Base-by-base conservation (phyloP, 2,797 vertebrate species). In the Paedocypris micromegethes region DNA sequence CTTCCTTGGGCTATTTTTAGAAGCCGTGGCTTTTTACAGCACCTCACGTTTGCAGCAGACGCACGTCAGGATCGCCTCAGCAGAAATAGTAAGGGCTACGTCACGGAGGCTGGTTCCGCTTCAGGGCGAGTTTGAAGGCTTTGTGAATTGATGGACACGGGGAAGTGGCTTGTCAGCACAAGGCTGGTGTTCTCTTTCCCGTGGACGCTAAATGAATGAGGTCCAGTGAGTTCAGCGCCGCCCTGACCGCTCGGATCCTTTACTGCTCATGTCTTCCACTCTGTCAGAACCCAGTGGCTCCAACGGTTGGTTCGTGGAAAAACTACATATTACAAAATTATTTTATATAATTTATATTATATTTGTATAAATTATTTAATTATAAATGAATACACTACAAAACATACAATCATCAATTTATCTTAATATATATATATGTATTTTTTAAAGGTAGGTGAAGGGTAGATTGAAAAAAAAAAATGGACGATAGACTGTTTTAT, bases 1-100 rank as follows among this genome's bases (percentile, higher is more conserved):
- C 58, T 57, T 49, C 5, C 58, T 69, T 59, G 50, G 49, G 58
- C 41, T 86, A 86, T 86, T 83, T 87, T 83, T 87, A 83, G 80
- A 76, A 54, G 37, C 58, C 47, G 69, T 59, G 75, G 78, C 70
- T 71, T 78, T 80, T 70, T 76, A 63, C 62, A 75, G 65, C 56
- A 8, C 41, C 60, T 64, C 60, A 70, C 37, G 42, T 64, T 68
- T 68, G 46, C 9, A 71, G 63, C 60, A 70, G 64, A 74, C 75
- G 58, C 61, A 75, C 72, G 71, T 61, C 65, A 70, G 75, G 78
- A 79, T 83, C 75, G 64, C 75, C 74, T 56, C 46, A 57, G 66
- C 62, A 79, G 77, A 73, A 83, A 83, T 85, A 86, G 84, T 61
- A 77, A 67, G 75, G 66, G 77, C 73, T 75, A 77, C 75, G 76